Base-by-base conservation (phyloP, 2,888 invertebrate species). In the Tetheella fluctuosa region DNA sequence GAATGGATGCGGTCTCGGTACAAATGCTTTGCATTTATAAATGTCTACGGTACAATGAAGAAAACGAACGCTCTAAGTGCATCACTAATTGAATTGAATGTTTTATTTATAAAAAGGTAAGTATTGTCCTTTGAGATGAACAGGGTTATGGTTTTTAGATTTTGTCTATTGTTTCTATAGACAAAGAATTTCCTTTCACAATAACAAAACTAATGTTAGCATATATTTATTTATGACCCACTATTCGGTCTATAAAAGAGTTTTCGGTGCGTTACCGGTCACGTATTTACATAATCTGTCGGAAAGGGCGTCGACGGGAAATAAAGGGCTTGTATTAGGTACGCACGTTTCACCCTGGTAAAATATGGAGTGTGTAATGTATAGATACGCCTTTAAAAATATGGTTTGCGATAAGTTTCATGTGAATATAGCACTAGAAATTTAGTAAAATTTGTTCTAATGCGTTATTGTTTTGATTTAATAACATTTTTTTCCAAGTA, bases 201-300 rank as follows among this genome's bases (percentile, higher is more conserved):
- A 48, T 48, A 48, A 48, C 48, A 48, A 48, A 48, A 48, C 48
- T n/a, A 20, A 20, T 48, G 7, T 48, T 20, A 10, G 20, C 42
- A 42, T 48, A 48, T 48, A 48, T n/a, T 48, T 48, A 48, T 48
- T 48, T 48, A 48, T 48, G 20, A n/a, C 20, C 48, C 48, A 48
- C 20, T 42, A 42, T 42, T 42, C 17, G 42, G 42, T 48, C 48
- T 48, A 48, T 48, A 48, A 48, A 48, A 48, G 48, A 48, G 48
- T 48, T 15, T 59, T 53, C 52, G 39, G 39, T n/a, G 42, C 23
- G 34, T 30, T 52, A 55, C 25, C 28, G 62, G 30, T 54, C 30
- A 52, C 54, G 20, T 60, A 72, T 70, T 69, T 64, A 64, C 67
- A 70, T 70, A 74, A 76, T 68, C 64, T 61, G 54, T 56, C 59